Conservation (phyloP, 2,113 vertebrate genomes). For the Macroglossus sobrinus region DNA sequence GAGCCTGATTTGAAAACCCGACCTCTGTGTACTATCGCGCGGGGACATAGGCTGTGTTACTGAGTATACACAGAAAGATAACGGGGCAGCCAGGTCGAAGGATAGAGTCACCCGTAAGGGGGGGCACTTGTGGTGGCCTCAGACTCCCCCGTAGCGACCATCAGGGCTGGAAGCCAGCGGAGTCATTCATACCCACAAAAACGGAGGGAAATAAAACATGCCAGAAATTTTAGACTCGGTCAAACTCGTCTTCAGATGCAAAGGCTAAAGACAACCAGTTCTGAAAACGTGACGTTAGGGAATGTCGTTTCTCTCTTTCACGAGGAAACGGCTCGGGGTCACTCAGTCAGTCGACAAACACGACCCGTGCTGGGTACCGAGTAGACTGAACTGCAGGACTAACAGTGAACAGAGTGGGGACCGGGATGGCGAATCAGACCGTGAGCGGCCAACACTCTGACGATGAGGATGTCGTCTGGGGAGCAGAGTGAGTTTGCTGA, state of each 20-base stretch:
- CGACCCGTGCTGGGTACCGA: not conserved
- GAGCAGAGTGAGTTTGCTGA: not conserved
- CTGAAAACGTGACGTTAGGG: not conserved
- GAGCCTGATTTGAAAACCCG: not conserved
- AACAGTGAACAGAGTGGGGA: not conserved
- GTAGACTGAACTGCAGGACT: not conserved
- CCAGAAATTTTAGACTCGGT: not conserved
- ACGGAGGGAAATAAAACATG: not conserved
- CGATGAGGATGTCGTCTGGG: not conserved
- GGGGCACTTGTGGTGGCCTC: not conserved
- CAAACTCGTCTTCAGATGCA: not conserved
- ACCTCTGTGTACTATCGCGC: not conserved
- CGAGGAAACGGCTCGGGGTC: not conserved
- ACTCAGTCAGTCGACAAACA: not conserved
- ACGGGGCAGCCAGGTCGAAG: not conserved
- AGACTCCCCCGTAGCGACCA: not conserved
- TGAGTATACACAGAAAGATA: not conserved
- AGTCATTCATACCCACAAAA: not conserved
- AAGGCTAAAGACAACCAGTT: not conserved
- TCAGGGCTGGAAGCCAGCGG: not conserved
- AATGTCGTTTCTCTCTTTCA: not conserved
- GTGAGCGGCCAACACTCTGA: not conserved
- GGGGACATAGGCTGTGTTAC: not conserved
- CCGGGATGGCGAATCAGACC: not conserved
- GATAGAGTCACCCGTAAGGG: not conserved